Conservation (phyloP, 2,888 invertebrate species). For the Trichogramma dendrolimi region DNA sequence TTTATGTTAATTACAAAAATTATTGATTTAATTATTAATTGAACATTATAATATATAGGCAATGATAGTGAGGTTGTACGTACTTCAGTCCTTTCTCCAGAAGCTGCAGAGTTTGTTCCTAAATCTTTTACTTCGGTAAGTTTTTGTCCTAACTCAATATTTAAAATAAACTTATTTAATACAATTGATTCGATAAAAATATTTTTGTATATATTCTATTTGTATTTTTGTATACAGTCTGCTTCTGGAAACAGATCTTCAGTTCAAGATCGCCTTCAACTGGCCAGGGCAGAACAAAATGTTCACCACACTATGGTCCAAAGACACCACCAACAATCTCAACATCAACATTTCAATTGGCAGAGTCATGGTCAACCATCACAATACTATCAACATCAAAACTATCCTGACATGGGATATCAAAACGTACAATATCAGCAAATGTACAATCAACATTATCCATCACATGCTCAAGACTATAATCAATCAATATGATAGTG, state of each 20-base stretch:
- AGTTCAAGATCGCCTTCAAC: slow-evolving; percentile 41
- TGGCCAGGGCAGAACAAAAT: slow-evolving; percentile 34
- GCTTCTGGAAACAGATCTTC: slow-evolving; percentile 28
- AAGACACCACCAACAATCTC: slow-evolving; percentile 25
- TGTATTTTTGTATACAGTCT: background rate
- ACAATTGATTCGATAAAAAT: background rate
- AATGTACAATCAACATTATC: slow-evolving; percentile 21
- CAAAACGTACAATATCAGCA: slow-evolving; percentile 30
- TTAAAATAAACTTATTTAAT: background rate
- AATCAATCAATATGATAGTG: slow-evolving; percentile 32
- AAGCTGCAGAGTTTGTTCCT: slow-evolving; percentile 46
- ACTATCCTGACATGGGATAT: slow-evolving; percentile 26
- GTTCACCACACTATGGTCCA: slow-evolving; percentile 29
- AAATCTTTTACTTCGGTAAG: slow-evolving; percentile 29
- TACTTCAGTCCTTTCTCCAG: slow-evolving; percentile 39
- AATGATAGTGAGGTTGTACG: slow-evolving; percentile 33
- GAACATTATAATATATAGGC: background rate
- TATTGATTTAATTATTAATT: no score
- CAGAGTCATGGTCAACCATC: slow-evolving; percentile 21
- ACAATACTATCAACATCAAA: slow-evolving; percentile 25
- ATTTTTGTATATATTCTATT: background rate
- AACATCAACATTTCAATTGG: slow-evolving; percentile 31
- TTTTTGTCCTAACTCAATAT: background rate
- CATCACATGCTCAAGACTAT: slow-evolving; percentile 29
- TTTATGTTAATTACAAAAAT: no score